phyloP scores from a whole-genome alignment of 2,113 vertebrate species.

The Aramus guarauna region DNA sequence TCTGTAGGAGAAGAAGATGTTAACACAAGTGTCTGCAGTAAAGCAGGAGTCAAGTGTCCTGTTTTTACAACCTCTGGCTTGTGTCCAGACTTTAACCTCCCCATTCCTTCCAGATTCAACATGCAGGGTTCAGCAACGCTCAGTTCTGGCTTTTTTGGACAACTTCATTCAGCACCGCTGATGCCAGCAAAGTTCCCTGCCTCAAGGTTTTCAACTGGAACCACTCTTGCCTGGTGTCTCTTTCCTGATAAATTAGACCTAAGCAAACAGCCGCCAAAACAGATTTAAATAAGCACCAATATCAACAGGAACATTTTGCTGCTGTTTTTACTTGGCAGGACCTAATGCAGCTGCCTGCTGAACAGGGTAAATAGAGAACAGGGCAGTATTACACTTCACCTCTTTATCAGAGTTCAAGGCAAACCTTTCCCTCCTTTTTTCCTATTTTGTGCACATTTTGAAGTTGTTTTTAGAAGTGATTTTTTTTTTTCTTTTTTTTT shows the following conservation, averaged over 20 bases:
- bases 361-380: conserved; percentile 16
- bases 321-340: conserved; percentile 9
- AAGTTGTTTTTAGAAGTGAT: neutral
- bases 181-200: neutral
- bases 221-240: neutral
- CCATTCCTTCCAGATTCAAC: rapidly evolving
- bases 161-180: neutral
- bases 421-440: neutral
- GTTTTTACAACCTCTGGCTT: neutral
- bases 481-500: neutral
- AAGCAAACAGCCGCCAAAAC: neutral
- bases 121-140: neutral
- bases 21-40: neutral
- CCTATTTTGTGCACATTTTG: neutral
- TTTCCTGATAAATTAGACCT: neutral
- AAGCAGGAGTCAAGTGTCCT: neutral
- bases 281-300: conserved; percentile 8
- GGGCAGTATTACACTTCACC: neutral
- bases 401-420: conserved; percentile 32
- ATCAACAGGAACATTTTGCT: conserved; percentile 39
- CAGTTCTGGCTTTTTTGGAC: neutral
- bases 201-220: neutral
- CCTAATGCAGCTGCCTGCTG: conserved; percentile 8
- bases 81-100: neutral
- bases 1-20: neutral